These are phyloP conservation scores for Carterocephalus palaemon DNA, from an alignment of 2,888 invertebrate species.

Conservation along the genomic window DNA sequence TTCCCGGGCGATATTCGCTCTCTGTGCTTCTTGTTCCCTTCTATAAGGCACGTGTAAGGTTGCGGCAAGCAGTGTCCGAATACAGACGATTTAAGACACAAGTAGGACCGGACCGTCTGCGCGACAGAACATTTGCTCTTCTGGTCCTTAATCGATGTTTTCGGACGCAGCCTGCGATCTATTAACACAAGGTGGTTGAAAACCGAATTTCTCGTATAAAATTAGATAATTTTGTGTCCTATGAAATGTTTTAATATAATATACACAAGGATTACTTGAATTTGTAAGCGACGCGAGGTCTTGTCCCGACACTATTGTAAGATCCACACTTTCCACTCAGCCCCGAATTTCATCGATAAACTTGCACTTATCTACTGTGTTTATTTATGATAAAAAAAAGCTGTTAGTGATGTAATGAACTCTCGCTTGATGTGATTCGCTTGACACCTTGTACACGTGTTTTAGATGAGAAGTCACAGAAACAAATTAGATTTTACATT, in stretches of 20 bases:
- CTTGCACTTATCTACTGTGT: conserved; percentile 1
- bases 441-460: conserved; percentile 10
- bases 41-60: conserved; percentile 48
- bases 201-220: conserved; percentile 59
- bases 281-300: background rate
- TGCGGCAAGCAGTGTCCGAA: conserved; percentile 45
- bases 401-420: background rate
- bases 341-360: conserved; percentile 24
- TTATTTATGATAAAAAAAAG: background rate
- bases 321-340: conserved; percentile 18
- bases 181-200: conserved; percentile 46
- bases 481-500: conserved; percentile 1
- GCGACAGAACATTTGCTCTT: background rate
- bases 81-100: conserved; percentile 43
- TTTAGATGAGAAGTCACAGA: conserved; percentile 4
- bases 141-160: conserved; percentile 43
- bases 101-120: conserved; percentile 22
- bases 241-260: conserved; percentile 15
- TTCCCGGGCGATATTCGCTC: conserved; percentile 61
- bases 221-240: conserved; percentile 33
- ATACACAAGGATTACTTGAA: conserved; percentile 16
- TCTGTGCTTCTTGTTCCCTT: conserved; percentile 77
- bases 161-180: conserved; percentile 44
- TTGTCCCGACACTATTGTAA: conserved; percentile 5
- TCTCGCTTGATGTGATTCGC: conserved; percentile 2